phyloP scores from a whole-genome alignment of 2,797 vertebrate genomes.

The Diplodus puntazzo region DNA sequence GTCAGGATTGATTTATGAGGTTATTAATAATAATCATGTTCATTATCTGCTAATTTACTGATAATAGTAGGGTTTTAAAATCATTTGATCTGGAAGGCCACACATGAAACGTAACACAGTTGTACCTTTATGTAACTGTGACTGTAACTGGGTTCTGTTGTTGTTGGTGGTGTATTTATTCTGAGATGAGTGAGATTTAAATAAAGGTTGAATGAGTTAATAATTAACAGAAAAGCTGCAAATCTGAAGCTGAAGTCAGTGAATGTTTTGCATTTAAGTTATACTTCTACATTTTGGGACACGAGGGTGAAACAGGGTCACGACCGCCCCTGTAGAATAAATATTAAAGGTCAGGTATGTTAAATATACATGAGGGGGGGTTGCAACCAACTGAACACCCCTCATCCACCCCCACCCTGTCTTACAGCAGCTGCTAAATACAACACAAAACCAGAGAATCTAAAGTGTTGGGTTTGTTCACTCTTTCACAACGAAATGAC shows the following conservation, averaged over 20 bases:
- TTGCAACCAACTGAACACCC: too few species aligned
- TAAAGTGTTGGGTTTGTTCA: too few species aligned
- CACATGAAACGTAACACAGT: not conserved
- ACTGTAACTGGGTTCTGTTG: too few species aligned
- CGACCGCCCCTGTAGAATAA: not conserved
- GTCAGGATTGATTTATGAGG: not conserved
- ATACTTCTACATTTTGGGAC: not conserved
- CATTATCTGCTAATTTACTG: not conserved
- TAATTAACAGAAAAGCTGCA: not conserved
- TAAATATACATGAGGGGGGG: too few species aligned
- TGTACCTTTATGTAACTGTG: too few species aligned
- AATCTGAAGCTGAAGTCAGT: not conserved
- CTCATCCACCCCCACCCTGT: too few species aligned
- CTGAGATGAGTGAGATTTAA: too few species aligned
- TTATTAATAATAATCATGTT: constrained; percentile 5
- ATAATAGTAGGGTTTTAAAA: not conserved
- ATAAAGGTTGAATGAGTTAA: too few species aligned
- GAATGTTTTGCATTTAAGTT: not conserved
- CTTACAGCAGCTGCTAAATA: too few species aligned
- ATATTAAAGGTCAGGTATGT: not conserved
- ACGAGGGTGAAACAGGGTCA: not conserved
- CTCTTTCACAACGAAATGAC: too few species aligned
- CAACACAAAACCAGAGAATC: too few species aligned
- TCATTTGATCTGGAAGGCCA: not conserved
- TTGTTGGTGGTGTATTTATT: too few species aligned